Base-by-base conservation (phyloP, 2,113 vertebrate genomes). In the Alexandromys fortis region DNA sequence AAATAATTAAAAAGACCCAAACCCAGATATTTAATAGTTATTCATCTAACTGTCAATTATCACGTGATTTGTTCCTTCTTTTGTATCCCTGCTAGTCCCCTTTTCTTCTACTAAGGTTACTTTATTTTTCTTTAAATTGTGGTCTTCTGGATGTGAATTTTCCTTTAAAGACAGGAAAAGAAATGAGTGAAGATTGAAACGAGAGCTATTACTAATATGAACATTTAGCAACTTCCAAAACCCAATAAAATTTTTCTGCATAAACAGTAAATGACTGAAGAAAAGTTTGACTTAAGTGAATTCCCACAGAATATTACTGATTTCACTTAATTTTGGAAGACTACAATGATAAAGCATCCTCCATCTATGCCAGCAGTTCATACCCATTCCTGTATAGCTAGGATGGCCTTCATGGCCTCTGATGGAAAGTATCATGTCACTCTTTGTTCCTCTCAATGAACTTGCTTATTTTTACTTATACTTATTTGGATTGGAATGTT, bases 291-390 rank as follows among this genome's bases (percentile, higher is more conserved):
- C 5, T 89, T 75, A 33, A 94, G 26, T 90, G 58, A 90, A 90
- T 93, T 89, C 24, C 26, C 22, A 65, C 33, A 63, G 55, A 65
- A 22, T 86, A 30, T 24, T 76, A 28, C 16, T 55, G 58, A 72
- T 95, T 86, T 92, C n/a, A 42, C 47, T 95, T 52, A 65, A 3
- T 67, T 91, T 86, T 90, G 45, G 90, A 94, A 76, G n/a, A 72
- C 33, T 92, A 81, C 30, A 96, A 52, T 85, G 77, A 63, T 45
- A 81, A 75, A 49, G 61, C 89, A 55, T 45, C 47, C 63, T 65
- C 9, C 45, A 83, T 92, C 90, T 91, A 17, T 83, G 85, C 75
- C 11, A 81, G 26, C 45, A 75, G 52, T 91, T 95, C 82, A 85
- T 5, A 79, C 21, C 47, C 42, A 55, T 89, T 92, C 49, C 30